These are phyloP conservation scores for Cerastis rubricosa DNA, from an alignment of 2,888 invertebrate species.

Conservation along the genomic window DNA sequence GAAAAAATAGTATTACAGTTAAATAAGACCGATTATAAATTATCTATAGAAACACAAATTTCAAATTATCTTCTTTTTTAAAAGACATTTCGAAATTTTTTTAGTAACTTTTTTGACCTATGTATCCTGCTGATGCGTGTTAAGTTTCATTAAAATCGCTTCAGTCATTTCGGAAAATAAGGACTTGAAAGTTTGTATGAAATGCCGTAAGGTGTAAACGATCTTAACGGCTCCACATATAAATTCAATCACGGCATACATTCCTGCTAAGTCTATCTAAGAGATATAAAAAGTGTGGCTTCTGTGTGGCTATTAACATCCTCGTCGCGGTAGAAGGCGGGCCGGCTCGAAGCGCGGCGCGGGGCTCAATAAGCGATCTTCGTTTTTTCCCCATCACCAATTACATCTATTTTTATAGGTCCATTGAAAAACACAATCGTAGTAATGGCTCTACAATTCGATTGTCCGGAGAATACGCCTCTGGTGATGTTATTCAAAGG, in stretches of 20 bases:
- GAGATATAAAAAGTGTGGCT: slow-evolving; percentile 71
- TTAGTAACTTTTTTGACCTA: too few relatives aligned
- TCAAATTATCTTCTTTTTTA: too few relatives aligned
- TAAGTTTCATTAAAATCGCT: too few relatives aligned
- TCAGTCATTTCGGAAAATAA: too few relatives aligned
- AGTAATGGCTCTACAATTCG: slow-evolving; percentile 81
- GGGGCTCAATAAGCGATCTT: slow-evolving; percentile 78
- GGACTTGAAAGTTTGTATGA: too few relatives aligned
- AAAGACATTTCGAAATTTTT: too few relatives aligned
- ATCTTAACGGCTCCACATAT: slow-evolving; percentile 41
- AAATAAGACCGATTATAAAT: too few relatives aligned
- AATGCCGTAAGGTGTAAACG: too few relatives aligned
- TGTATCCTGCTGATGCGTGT: too few relatives aligned
- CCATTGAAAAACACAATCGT: slow-evolving; percentile 83
- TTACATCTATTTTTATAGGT: slow-evolving; percentile 85
- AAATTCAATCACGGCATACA: slow-evolving; percentile 63
- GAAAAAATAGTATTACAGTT: too few relatives aligned
- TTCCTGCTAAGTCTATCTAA: slow-evolving; percentile 58
- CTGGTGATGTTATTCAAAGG: slow-evolving; percentile 77
- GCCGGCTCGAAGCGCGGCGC: slow-evolving; percentile 60
- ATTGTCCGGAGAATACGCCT: slow-evolving; percentile 78
- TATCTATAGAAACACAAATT: too few relatives aligned
- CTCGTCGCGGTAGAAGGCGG: slow-evolving; percentile 64
- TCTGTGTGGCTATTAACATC: slow-evolving; percentile 77
- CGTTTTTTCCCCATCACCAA: slow-evolving; percentile 84